Evolutionary conservation across 2,113 vertebrate genomes (phyloP).

Genomic region (Clarias magur): DNA sequence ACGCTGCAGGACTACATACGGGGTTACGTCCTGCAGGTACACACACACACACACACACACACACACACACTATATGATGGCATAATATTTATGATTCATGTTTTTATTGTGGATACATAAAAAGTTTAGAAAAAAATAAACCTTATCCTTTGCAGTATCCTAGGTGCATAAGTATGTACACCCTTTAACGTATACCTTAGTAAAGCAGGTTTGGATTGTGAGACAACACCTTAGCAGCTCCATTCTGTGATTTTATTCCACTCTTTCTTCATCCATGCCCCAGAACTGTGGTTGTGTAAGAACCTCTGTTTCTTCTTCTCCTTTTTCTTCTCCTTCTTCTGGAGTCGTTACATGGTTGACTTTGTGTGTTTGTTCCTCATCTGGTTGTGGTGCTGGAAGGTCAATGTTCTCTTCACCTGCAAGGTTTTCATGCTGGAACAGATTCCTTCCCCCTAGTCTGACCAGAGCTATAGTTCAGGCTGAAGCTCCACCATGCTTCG

Average conservation of each 20-base stretch:
- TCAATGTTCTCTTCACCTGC: neutral
- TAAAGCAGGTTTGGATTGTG: no score
- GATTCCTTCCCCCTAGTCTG: neutral
- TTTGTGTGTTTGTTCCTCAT: neutral
- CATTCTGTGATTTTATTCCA: no score
- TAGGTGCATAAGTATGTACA: no score
- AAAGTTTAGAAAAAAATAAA: neutral
- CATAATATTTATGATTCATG: neutral
- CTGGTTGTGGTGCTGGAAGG: neutral
- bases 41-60: neutral
- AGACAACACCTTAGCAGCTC: no score
- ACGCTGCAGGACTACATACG: slow-evolving; percentile 96
- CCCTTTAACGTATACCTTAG: no score
- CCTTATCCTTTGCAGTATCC: neutral
- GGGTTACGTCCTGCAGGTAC: slow-evolving; percentile 93
- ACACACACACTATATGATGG: neutral
- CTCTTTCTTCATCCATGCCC: neutral
- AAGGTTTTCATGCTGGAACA: neutral
- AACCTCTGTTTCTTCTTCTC: neutral
- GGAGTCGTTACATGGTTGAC: neutral
- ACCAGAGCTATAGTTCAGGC: neutral
- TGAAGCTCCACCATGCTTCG: neutral
- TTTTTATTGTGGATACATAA: neutral
- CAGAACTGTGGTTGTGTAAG: neutral
- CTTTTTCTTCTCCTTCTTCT: neutral